Conservation (phyloP, 2,888 invertebrate genomes). For the Micropterix aruncella region DNA sequence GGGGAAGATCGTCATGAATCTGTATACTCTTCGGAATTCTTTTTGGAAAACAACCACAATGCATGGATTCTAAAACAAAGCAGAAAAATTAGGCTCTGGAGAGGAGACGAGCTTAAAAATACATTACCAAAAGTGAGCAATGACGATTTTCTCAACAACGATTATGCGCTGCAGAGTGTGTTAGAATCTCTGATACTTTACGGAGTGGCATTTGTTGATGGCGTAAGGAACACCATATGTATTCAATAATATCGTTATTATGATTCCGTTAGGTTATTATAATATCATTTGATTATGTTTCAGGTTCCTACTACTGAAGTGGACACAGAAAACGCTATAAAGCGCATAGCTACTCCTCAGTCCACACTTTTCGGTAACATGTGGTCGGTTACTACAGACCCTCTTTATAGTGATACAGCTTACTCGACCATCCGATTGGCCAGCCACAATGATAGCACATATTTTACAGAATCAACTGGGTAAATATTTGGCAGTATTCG, state of each 20-base stretch:
- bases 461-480: conserved; percentile 63
- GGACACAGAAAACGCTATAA: conserved; percentile 37
- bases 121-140: conserved; percentile 26
- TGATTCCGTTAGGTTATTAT: no score
- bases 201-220: conserved; percentile 30
- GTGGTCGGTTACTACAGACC: conserved; percentile 48
- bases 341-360: conserved; percentile 46
- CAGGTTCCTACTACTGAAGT: conserved; percentile 33
- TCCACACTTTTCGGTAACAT: conserved; percentile 61
- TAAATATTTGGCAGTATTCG: no score
- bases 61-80: conserved; percentile 22
- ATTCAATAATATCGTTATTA: no score
- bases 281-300: no score
- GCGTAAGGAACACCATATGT: conserved; percentile 14
- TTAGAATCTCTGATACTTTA: conserved; percentile 35
- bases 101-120: conserved; percentile 23
- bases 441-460: conserved; percentile 67
- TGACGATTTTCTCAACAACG: conserved; percentile 31
- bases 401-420: conserved; percentile 55
- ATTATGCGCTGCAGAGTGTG: conserved; percentile 28
- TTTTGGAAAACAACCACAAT: conserved; percentile 23
- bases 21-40: conserved; percentile 29
- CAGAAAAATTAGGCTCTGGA: conserved; percentile 30
- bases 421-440: conserved; percentile 53
- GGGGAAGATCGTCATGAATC: conserved; percentile 47